phyloP scores from a whole-genome alignment of 2,113 vertebrate species.

The Xerus inauris region DNA sequence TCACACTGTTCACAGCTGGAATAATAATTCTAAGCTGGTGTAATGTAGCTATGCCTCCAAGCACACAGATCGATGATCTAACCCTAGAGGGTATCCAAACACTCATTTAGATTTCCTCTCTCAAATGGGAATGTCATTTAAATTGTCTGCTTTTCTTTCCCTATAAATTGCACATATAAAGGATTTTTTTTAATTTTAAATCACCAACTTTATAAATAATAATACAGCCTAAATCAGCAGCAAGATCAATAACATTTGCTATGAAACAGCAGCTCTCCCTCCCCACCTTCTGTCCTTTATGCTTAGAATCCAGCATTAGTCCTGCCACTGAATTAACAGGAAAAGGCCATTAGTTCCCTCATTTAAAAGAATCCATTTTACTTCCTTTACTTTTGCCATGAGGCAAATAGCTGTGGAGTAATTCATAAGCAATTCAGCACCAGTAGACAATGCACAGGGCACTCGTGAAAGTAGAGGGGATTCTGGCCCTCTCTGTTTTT shows the following conservation, averaged over 20 bases:
- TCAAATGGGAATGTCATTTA: slow-evolving; percentile 33
- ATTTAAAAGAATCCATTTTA: slow-evolving; percentile 38
- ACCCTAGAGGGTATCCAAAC: slow-evolving; percentile 33
- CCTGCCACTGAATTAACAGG: neutral
- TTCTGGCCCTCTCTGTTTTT: neutral
- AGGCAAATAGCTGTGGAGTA: slow-evolving; percentile 38
- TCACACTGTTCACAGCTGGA: slow-evolving; percentile 13
- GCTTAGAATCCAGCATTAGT: neutral
- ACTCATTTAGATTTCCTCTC: slow-evolving; percentile 46
- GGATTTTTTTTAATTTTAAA: slow-evolving; percentile 31
- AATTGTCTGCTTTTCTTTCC: neutral
- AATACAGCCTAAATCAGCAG: slow-evolving; percentile 46
- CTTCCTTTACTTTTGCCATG: slow-evolving; percentile 48
- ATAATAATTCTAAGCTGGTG: neutral
- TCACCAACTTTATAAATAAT: slow-evolving; percentile 44
- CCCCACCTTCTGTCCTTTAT: neutral
- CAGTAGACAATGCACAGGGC: too few species aligned
- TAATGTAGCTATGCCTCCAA: neutral
- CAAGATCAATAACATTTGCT: neutral
- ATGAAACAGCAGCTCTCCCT: neutral
- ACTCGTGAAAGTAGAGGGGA: too few species aligned
- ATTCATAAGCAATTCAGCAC: slow-evolving; percentile 14
- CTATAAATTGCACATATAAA: neutral
- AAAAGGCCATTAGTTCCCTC: neutral
- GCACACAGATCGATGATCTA: slow-evolving; percentile 50